Evolutionary conservation across 2,888 invertebrate species (phyloP), one percentile per base, ranked within the genome.

Genomic region (Bombylius discolor): DNA sequence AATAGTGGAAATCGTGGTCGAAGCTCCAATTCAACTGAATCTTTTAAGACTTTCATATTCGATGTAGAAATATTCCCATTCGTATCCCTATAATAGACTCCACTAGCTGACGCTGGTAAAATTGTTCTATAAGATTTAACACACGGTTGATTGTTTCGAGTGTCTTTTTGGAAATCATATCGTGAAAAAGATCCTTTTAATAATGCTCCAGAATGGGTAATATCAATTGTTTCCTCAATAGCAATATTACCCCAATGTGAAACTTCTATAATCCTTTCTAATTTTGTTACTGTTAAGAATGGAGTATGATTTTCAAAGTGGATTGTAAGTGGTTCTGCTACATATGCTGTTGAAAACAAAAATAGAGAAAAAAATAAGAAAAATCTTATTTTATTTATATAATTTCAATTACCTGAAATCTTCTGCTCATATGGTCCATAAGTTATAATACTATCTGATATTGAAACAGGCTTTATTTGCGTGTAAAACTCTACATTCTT

Each of bases 211-310:
- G 89, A 87, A 68, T 99, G 98, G 31, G 85, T 78, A 62, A 99
- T 79, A 70, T 96, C 92, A 63, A 98, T 82, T 8, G 87, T 84
- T 71, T 99, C 99, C 70, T 98, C 96, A 1, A 99, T 81, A 32
- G 98, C 98, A 65, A 99, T 91, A 68, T 98, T 97, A 9, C 98
- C 98, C 99, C 99, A 99, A 71, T 99, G 98, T 0, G 98, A 99
- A 4, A 99, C 84, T 76, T 99, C 98, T 65, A 99, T 88, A 0
- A 83, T 77, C 51, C 99, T 81, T 64, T 90, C 88, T 63, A 99
- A 73, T 49, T 81, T 80, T 0, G 89, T 89, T 0, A 97, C 92
- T n/a, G 92, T 91, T 62, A 99, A 76, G 75, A 99, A 99, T 39
- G 98, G 96, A 47, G 89, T 82, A 70, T 96, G 95, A 73, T 97